These are phyloP conservation scores for Anguilla rostrata DNA, from an alignment of 2,113 vertebrate genomes.

Conservation along the genomic window DNA sequence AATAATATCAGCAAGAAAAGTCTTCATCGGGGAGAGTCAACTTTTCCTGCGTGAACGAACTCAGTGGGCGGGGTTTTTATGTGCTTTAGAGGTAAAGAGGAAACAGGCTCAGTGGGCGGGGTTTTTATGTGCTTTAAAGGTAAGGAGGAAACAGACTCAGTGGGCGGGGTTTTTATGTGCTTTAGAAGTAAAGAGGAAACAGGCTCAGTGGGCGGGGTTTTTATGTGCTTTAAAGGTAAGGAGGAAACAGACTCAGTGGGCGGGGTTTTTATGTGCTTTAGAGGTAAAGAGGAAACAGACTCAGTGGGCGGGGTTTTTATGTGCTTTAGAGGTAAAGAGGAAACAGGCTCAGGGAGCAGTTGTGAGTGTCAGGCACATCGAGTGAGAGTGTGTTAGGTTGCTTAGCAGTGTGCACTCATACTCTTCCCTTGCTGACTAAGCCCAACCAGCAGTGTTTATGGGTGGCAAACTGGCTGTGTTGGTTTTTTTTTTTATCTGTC, in stretches of 20 bases:
- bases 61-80: no score
- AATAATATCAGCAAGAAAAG: no score
- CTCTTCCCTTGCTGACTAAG: constrained; percentile 58
- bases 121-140: no score
- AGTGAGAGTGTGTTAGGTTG: constrained; percentile 37
- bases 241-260: constrained; percentile 11
- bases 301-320: constrained; percentile 51
- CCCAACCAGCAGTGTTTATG: constrained; percentile 58
- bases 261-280: constrained; percentile 47
- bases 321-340: constrained; percentile 60
- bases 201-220: constrained; percentile 30
- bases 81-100: no score
- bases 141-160: no score
- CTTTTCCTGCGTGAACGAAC: no score
- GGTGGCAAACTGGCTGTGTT: constrained; percentile 33
- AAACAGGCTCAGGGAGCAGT: constrained; percentile 58
- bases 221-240: no score
- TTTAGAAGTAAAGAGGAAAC: constrained; percentile 63
- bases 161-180: constrained; percentile 56
- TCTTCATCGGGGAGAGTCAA: no score
- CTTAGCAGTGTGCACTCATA: constrained; percentile 46
- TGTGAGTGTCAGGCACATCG: constrained; percentile 53
- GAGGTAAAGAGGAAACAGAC: constrained; percentile 6
- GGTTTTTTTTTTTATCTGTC: constrained; percentile 43
- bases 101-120: no score